Percentiles rank a stretch among this genome's conserved stretches.
These are phyloP conservation scores for Megamerina dolium DNA, from an alignment of 2,888 invertebrate genomes.

Conservation along the genomic window DNA sequence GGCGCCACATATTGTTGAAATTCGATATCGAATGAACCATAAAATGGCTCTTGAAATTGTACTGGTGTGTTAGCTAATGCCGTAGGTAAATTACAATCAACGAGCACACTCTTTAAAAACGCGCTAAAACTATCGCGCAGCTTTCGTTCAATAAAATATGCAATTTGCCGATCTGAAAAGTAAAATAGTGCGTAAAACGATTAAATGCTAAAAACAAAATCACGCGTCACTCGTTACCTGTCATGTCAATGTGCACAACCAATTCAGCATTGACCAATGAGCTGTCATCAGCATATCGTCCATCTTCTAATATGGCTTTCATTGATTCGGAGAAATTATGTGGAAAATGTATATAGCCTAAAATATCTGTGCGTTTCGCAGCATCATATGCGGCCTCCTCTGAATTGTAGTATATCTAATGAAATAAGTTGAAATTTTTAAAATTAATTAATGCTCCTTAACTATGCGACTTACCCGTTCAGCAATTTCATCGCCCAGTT, in stretches of 20 bases:
- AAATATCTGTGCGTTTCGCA: slow-evolving; percentile 53
- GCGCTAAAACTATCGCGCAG: slow-evolving; percentile 63
- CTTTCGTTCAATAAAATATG: slow-evolving; percentile 64
- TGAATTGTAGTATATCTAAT: slow-evolving; percentile 52
- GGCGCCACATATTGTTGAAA: slow-evolving; percentile 80
- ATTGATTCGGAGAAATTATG: slow-evolving; percentile 67
- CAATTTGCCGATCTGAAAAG: slow-evolving; percentile 74
- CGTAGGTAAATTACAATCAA: slow-evolving; percentile 58
- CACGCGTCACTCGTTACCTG: slow-evolving; percentile 61
- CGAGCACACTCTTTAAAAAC: slow-evolving; percentile 60
- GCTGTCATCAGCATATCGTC: slow-evolving; percentile 54
- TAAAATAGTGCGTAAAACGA: too few relatives aligned
- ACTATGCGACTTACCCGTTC: slow-evolving; percentile 34
- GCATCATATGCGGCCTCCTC: slow-evolving; percentile 53
- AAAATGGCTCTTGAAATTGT: slow-evolving; percentile 64
- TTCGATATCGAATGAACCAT: slow-evolving; percentile 61
- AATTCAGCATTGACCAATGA: slow-evolving; percentile 59
- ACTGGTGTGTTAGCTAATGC: slow-evolving; percentile 59
- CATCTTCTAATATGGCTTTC: slow-evolving; percentile 55
- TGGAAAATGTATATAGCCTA: slow-evolving; percentile 64
- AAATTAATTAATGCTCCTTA: slow-evolving; percentile 10
- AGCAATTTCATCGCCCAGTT: slow-evolving; percentile 56
- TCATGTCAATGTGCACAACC: slow-evolving; percentile 67
- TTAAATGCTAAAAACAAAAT: too few relatives aligned
- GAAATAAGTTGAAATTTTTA: slow-evolving; percentile 8